Evolutionary conservation across 53 echinoderm and acorn worm species (phyloP).

Genomic region (Holothuria scabra): DNA sequence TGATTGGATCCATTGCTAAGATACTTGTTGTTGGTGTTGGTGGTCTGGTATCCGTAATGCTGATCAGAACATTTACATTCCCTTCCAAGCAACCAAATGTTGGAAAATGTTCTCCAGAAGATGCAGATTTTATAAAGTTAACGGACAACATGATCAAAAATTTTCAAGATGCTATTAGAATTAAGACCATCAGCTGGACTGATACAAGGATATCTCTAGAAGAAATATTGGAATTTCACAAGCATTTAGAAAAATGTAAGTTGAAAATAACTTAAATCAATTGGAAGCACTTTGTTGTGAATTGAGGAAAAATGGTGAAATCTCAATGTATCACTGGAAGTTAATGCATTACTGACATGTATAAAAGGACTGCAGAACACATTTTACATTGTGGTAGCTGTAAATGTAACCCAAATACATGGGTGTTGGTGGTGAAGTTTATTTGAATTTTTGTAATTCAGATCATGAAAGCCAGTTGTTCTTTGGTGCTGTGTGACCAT

Average conservation of each 20-base stretch:
- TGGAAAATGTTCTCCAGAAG: conserved; percentile 56
- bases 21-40: conserved; percentile 6
- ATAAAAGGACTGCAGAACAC: background rate
- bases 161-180: conserved; percentile 74
- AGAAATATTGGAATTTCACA: conserved; percentile 72
- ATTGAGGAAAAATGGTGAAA: too few species aligned
- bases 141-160: conserved; percentile 57
- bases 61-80: conserved; percentile 59
- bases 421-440: too few species aligned
- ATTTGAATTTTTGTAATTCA: too few species aligned
- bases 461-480: too few species aligned
- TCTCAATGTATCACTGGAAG: too few species aligned
- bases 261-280: background rate
- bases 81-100: conserved; percentile 70
- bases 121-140: conserved; percentile 69
- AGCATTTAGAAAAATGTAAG: conserved; percentile 72
- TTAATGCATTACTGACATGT: too few species aligned
- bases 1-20: background rate
- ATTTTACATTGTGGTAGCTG: too few species aligned
- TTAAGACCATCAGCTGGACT: conserved; percentile 67
- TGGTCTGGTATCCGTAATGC: conserved; percentile 15
- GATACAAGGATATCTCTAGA: conserved; percentile 57
- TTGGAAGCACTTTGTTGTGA: too few species aligned
- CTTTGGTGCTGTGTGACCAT: too few species aligned
- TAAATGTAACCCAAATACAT: too few species aligned